Percentiles rank a stretch among this genome's conserved stretches.
Evolutionary conservation across 2,113 vertebrate species (phyloP).

Genomic region (Callionymus lyra): DNA sequence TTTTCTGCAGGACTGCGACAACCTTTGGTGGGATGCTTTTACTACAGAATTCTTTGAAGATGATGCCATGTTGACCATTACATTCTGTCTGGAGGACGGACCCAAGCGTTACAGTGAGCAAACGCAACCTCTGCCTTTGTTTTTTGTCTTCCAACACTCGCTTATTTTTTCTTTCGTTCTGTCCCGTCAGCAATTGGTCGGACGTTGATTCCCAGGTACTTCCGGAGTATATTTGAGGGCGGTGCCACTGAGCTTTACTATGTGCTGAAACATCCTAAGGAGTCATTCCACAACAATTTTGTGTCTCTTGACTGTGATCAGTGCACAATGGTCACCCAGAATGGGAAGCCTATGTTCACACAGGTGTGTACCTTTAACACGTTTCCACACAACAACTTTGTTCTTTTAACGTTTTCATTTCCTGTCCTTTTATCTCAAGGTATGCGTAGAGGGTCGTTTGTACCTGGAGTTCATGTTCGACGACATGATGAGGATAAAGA

Average conservation of each 20-base stretch:
- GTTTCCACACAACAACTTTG: too few relatives aligned
- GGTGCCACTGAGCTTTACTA: conserved; percentile 96
- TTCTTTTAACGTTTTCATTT: conserved; percentile 2
- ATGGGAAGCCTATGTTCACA: conserved; percentile 97
- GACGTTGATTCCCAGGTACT: conserved; percentile 96
- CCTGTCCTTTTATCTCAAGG: conserved; percentile 56
- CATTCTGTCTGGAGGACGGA: conserved; percentile 98
- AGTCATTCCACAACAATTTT: conserved; percentile 96
- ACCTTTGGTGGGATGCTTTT: conserved; percentile 99
- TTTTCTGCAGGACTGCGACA: conserved; percentile 85
- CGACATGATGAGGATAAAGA: conserved; percentile 99
- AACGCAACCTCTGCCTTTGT: neutral
- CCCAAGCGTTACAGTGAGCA: conserved; percentile 98
- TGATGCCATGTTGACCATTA: conserved; percentile 95
- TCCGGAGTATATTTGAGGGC: conserved; percentile 96
- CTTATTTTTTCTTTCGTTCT: conserved; percentile 11
- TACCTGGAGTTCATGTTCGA: conserved; percentile 99
- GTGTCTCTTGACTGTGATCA: conserved; percentile 96
- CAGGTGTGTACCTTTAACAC: conserved; percentile 36
- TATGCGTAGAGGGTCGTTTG: conserved; percentile 92
- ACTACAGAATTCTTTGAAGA: conserved; percentile 98
- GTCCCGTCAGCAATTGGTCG: conserved; percentile 80
- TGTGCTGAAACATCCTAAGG: conserved; percentile 95
- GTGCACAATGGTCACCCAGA: conserved; percentile 98
- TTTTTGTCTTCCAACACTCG: neutral